These are phyloP conservation scores for Channa maculata DNA, from an alignment of 2,113 vertebrate genomes.

Conservation along the genomic window DNA sequence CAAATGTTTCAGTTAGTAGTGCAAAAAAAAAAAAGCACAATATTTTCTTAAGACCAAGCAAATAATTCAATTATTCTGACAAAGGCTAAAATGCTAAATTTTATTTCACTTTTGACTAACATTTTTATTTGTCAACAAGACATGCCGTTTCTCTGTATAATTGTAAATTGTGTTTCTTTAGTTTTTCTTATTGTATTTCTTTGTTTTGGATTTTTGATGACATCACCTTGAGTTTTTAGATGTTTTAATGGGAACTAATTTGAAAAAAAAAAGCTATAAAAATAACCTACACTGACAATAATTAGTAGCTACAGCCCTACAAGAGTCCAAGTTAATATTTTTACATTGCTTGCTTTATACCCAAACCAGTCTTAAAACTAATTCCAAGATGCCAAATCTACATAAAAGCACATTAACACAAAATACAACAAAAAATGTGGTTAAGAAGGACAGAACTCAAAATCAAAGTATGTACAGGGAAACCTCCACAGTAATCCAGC, in stretches of 20 bases:
- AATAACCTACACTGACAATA: neutral
- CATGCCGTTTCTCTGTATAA: no score
- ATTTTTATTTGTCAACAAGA: neutral
- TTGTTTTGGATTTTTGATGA: neutral
- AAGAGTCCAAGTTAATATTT: neutral
- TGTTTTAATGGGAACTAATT: neutral
- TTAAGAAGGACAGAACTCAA: neutral
- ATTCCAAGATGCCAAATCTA: no score
- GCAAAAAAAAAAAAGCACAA: no score
- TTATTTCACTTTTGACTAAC: neutral
- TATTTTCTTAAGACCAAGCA: no score
- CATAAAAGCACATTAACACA: neutral
- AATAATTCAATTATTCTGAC: no score
- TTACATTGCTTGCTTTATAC: neutral
- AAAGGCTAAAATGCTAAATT: neutral
- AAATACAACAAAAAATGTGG: neutral
- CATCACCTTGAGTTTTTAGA: neutral
- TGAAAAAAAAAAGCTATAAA: no score
- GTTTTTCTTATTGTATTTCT: neutral
- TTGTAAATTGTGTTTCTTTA: neutral
- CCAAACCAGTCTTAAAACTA: no score
- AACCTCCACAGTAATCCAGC: slow-evolving; percentile 2
- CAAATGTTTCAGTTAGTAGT: no score
- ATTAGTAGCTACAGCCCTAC: neutral
- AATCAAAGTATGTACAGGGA: neutral